These are phyloP conservation scores for Nematolebias whitei DNA, from an alignment of 2,113 vertebrate genomes.

Conservation along the genomic window DNA sequence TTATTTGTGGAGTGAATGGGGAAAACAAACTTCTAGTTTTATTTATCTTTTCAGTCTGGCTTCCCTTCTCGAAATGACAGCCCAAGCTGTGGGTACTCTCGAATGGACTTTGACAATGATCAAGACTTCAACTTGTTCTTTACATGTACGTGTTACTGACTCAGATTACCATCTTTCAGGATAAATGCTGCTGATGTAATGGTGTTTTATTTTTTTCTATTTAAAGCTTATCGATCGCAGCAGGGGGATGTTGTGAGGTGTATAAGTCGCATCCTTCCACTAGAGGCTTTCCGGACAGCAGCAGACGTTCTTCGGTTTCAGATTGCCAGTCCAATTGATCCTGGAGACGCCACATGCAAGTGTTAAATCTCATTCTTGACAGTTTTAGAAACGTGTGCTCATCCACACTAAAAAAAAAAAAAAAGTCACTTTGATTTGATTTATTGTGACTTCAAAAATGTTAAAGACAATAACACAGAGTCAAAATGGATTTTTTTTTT, in stretches of 20 bases:
- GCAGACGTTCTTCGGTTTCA: conserved; percentile 91
- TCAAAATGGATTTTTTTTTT: background rate
- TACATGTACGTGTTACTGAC: conserved; percentile 83
- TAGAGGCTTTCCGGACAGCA: conserved; percentile 91
- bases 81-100: conserved; percentile 91
- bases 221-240: conserved; percentile 88
- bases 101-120: conserved; percentile 94
- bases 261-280: conserved; percentile 88
- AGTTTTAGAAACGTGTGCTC: too few relatives aligned
- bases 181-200: background rate
- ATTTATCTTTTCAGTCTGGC: conserved; percentile 82
- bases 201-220: conserved; percentile 11
- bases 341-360: conserved; percentile 84
- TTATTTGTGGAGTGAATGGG: fast-evolving
- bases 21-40: background rate
- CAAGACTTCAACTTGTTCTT: conserved; percentile 95
- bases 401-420: too few relatives aligned
- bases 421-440: too few relatives aligned
- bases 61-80: conserved; percentile 92
- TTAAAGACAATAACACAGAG: background rate
- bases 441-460: too few relatives aligned
- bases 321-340: conserved; percentile 82
- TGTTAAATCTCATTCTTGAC: conserved; percentile 16
- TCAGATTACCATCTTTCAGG: background rate
- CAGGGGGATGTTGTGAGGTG: conserved; percentile 89